These are phyloP conservation scores for Pachymerium ferrugineum DNA, from an alignment of 2,888 invertebrate species.

Conservation along the genomic window DNA sequence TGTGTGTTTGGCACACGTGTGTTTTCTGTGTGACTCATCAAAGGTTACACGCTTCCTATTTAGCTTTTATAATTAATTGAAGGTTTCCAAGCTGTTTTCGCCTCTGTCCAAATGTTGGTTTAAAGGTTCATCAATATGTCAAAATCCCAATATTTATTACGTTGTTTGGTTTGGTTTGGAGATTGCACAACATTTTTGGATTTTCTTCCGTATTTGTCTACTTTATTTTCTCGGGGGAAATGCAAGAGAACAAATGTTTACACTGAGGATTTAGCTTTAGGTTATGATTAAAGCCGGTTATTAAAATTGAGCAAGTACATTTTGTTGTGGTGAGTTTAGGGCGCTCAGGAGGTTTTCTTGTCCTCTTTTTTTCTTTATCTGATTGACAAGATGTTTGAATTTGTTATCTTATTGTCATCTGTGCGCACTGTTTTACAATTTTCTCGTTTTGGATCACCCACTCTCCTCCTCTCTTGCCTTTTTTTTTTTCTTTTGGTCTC, in stretches of 20 bases:
- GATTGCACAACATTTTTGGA: not conserved
- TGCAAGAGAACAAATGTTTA: not conserved
- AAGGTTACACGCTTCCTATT: not conserved
- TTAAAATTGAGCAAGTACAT: not conserved
- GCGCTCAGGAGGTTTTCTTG: not conserved
- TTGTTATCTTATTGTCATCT: not conserved
- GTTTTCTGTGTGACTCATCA: not conserved
- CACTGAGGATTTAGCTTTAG: not conserved
- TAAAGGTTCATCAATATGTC: not conserved
- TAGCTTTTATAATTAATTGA: conserved; percentile 3
- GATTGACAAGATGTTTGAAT: too few relatives aligned
- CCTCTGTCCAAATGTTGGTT: not conserved
- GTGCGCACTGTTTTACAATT: conserved; percentile 1
- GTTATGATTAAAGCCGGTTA: not conserved
- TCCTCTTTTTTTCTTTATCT: not conserved
- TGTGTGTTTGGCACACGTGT: not conserved
- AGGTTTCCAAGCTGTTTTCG: not conserved
- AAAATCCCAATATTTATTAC: not conserved
- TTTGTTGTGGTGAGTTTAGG: not conserved
- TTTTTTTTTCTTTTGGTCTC: not conserved
- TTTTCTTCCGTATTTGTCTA: not conserved
- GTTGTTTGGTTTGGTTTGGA: not conserved
- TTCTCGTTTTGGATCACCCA: not conserved
- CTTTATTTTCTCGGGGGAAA: too few relatives aligned
- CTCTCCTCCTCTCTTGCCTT: not conserved